These are phyloP conservation scores for Eospalax fontanierii DNA, from an alignment of 2,797 vertebrate species.

Conservation along the genomic window DNA sequence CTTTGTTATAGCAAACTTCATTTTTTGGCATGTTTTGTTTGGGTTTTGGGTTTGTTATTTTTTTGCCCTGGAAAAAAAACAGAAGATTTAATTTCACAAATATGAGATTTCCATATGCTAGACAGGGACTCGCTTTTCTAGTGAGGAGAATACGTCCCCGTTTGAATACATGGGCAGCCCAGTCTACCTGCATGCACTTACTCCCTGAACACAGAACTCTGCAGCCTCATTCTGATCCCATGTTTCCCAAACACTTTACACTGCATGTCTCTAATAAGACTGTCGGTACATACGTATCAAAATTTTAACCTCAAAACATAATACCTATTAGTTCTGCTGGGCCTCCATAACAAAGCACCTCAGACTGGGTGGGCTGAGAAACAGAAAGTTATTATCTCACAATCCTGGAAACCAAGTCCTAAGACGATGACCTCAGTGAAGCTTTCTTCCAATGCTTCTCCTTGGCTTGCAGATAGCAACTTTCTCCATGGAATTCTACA, in stretches of 20 bases:
- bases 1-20: background rate
- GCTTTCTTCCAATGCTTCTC: background rate
- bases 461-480: background rate
- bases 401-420: background rate
- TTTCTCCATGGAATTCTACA: background rate
- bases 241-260: background rate
- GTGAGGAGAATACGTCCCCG: background rate
- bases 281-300: background rate
- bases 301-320: conserved; percentile 25
- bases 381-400: background rate
- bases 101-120: background rate
- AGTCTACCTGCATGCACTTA: fast-evolving
- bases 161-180: background rate
- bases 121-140: background rate
- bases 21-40: background rate
- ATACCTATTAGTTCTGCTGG: background rate
- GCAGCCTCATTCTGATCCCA: background rate
- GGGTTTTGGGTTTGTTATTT: too few species aligned
- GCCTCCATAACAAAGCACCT: background rate
- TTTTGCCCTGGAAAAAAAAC: background rate
- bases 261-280: background rate
- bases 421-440: background rate
- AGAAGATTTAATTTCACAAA: background rate
- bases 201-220: background rate
- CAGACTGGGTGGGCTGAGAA: too few species aligned